Evolutionary conservation across 2,888 invertebrate species (phyloP).

Genomic region (Deilephila elpenor): DNA sequence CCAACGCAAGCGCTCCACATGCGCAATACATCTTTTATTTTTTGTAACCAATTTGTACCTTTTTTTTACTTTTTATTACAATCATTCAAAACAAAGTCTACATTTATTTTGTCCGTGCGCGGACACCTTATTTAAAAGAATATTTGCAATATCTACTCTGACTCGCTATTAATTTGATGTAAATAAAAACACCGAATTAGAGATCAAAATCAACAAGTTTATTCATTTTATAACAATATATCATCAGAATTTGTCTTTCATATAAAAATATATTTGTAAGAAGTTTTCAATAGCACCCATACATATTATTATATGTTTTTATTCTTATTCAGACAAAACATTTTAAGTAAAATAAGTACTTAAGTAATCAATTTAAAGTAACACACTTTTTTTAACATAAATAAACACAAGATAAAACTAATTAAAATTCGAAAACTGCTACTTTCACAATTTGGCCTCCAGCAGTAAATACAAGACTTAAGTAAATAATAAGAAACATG

Average conservation of each 20-base stretch:
- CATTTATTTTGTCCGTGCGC: no score
- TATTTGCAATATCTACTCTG: background rate
- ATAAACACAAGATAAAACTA: background rate
- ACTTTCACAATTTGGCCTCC: background rate
- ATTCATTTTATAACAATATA: conserved; percentile 41
- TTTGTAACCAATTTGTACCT: no score
- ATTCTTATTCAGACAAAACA: conserved; percentile 42
- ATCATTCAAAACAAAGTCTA: no score
- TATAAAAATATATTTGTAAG: conserved; percentile 48
- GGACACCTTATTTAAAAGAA: no score
- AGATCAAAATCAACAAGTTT: conserved; percentile 43
- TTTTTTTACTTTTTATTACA: no score
- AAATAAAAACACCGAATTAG: conserved; percentile 8
- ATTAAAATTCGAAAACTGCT: background rate
- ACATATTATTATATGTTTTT: conserved; percentile 46
- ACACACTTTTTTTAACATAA: background rate
- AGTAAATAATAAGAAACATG: conserved; percentile 8
- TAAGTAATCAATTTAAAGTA: background rate
- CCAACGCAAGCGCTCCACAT: no score
- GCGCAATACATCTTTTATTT: no score
- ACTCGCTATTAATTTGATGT: background rate
- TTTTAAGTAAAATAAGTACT: conserved; percentile 17
- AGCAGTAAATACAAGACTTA: background rate
- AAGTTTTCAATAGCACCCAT: conserved; percentile 56
- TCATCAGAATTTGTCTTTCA: conserved; percentile 36